phyloP scores from a whole-genome alignment of 2,888 invertebrate genomes.

The Amphipyra berbera region DNA sequence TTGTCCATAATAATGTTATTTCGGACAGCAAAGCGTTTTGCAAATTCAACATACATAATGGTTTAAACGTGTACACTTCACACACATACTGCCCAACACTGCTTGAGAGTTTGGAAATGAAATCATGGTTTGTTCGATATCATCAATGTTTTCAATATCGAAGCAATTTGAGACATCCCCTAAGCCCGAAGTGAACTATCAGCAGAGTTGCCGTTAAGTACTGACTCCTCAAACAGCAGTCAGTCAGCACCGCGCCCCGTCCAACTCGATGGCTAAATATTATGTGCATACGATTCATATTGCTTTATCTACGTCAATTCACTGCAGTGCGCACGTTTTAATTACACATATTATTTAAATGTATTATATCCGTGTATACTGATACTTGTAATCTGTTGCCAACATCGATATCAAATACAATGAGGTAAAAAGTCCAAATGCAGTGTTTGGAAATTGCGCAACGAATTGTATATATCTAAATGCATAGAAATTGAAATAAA shows the following conservation, averaged over 20 bases:
- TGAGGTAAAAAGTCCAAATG: slow-evolving; percentile 9
- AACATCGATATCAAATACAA: slow-evolving; percentile 10
- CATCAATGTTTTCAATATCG: too few species aligned
- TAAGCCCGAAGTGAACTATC: too few species aligned
- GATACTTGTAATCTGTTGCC: background rate
- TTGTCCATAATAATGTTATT: too few species aligned
- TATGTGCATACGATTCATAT: background rate
- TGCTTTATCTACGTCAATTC: slow-evolving; percentile 64
- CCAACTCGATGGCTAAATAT: background rate
- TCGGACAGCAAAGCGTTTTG: too few species aligned
- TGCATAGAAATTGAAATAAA: slow-evolving; percentile 24
- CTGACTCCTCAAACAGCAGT: background rate
- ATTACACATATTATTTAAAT: slow-evolving; percentile 6
- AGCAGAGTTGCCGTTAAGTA: too few species aligned
- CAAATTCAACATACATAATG: too few species aligned
- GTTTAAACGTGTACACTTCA: too few species aligned
- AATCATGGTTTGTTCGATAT: too few species aligned
- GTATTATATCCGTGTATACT: slow-evolving; percentile 2
- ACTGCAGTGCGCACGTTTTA: slow-evolving; percentile 67
- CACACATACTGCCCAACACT: too few species aligned
- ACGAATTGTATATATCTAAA: slow-evolving; percentile 19
- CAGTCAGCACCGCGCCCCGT: background rate
- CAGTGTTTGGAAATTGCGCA: slow-evolving; percentile 16
- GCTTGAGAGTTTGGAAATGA: too few species aligned
- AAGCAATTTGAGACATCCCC: too few species aligned